These are phyloP conservation scores for Alaudala cheleensis DNA, from an alignment of 2,113 vertebrate genomes.

Conservation along the genomic window DNA sequence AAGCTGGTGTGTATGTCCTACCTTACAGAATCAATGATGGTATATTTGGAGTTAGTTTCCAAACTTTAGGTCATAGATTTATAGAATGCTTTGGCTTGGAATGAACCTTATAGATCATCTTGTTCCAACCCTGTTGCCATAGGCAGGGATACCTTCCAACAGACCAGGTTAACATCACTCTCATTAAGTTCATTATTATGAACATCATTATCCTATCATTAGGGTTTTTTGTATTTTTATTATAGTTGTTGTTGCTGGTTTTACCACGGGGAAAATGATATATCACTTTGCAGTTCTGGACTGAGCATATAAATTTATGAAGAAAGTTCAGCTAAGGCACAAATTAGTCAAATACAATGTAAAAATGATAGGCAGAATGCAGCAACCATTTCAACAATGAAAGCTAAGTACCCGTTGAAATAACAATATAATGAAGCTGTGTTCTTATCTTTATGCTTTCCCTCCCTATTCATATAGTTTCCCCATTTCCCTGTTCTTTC, in stretches of 20 bases:
- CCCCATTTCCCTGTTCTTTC: background rate
- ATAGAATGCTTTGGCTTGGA: background rate
- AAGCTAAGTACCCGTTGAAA: background rate
- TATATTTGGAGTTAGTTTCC: background rate
- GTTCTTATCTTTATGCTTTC: background rate
- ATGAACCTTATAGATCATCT: background rate
- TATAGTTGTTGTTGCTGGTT: background rate
- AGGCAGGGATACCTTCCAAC: background rate
- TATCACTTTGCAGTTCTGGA: background rate
- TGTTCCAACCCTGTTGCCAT: background rate
- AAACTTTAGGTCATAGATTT: background rate
- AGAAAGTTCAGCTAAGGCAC: background rate
- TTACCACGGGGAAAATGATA: background rate
- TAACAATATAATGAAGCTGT: background rate
- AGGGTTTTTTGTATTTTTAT: background rate
- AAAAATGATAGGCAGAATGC: background rate
- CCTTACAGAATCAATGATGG: background rate
- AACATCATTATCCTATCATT: background rate
- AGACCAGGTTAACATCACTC: background rate
- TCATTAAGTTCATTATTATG: background rate
- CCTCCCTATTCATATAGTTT: background rate
- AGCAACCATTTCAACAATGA: background rate
- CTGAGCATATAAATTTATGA: background rate
- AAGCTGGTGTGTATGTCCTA: background rate
- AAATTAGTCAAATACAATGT: background rate